Evolutionary conservation across 2,888 invertebrate genomes (phyloP), one percentile per base, ranked within the genome.

Genomic region (Eueremaeus valkanovi): DNA sequence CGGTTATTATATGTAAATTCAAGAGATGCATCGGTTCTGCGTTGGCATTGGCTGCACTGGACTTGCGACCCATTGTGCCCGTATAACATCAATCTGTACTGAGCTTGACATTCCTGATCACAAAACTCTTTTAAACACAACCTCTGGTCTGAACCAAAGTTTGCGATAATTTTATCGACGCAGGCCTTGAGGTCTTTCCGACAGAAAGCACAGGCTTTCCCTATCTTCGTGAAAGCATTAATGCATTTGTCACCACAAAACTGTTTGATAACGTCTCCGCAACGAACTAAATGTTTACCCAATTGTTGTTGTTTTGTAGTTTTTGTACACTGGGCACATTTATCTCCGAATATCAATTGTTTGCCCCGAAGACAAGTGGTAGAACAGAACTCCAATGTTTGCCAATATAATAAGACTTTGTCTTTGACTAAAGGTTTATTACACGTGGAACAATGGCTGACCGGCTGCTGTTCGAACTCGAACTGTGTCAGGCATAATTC

Each of bases 311-410:
- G 88, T 73, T 89, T 88, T 0, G 95, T 94, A 5, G 87, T 85
- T 40, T 88, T 88, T 76, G 89, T 88, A 82, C 96, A 97, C 80
- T 90, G 91, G 11, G 91, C 89, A 83, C 95, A 96, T 79, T 88
- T 86, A 0, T 90, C 86, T 0, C 91, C 91, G 73, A 91, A 88
- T 78, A 87, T 86, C 78, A 89, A 88, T 83, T 93, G 93, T 84
- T 90, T 92, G 81, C 88, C 88, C 79, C 92, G 91, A 80, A 94
- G 85, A 81, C 95, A 95, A 73, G 89, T 87, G 83, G 94, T 93
- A 78, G 92, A 90, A 82, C 95, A 95, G 83, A 92, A 95, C 83
- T 95, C 93, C 90, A 94, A 91, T 0, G 93, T 92, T 84, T 95
- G 93, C 95, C 95, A 95, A 42, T 75, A 72, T 11, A 40, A 75